Percentiles rank a stretch among this genome's conserved stretches.
These are phyloP conservation scores for Charanyca ferruginea DNA, from an alignment of 2,888 invertebrate genomes.

Conservation along the genomic window DNA sequence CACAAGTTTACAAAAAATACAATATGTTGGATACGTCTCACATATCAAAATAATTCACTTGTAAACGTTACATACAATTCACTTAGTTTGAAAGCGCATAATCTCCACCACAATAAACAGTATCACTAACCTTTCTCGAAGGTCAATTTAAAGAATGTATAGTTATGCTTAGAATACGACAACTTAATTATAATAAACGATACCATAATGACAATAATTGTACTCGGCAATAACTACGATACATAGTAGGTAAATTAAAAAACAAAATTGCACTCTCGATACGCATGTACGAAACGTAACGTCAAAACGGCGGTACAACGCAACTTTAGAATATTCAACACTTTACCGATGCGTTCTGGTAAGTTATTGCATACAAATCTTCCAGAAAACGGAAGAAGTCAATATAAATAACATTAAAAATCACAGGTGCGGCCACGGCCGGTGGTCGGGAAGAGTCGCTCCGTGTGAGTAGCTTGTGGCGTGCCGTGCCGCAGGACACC, in stretches of 20 bases:
- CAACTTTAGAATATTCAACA: constrained; percentile 87
- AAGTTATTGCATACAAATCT: constrained; percentile 81
- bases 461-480: constrained; percentile 24
- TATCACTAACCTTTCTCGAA: constrained; percentile 91
- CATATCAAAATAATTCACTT: constrained; percentile 80
- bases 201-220: constrained; percentile 83
- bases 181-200: constrained; percentile 84
- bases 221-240: constrained; percentile 86
- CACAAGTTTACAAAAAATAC: constrained; percentile 83
- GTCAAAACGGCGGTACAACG: constrained; percentile 77
- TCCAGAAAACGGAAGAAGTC: constrained; percentile 80
- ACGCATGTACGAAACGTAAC: constrained; percentile 77
- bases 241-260: constrained; percentile 75
- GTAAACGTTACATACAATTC: constrained; percentile 79
- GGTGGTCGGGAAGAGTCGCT: constrained; percentile 55
- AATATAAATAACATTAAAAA: constrained; percentile 77
- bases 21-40: constrained; percentile 79
- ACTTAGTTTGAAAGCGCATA: constrained; percentile 82
- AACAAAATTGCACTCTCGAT: constrained; percentile 83
- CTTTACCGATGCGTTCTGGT: constrained; percentile 83
- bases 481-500: constrained; percentile 41
- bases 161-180: constrained; percentile 89
- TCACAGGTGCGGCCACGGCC: constrained; percentile 76
- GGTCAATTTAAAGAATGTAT: constrained; percentile 91
- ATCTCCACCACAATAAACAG: constrained; percentile 85